Evolutionary conservation across 2,113 vertebrate species (phyloP).

Genomic region (Sphyrna mokarran): DNA sequence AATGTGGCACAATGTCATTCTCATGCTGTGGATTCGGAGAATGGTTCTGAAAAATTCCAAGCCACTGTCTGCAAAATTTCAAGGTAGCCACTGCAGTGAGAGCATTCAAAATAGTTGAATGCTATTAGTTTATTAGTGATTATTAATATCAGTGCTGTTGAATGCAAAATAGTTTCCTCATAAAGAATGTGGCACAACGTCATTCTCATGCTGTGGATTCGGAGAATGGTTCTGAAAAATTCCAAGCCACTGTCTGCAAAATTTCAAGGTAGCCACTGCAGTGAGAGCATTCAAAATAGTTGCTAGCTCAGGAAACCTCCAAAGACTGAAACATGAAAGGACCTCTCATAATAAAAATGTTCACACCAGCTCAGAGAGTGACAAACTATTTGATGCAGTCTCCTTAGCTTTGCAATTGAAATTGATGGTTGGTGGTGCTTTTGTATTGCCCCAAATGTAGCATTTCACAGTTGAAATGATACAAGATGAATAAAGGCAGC

Average conservation of each 20-base stretch:
- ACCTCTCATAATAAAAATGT: neutral
- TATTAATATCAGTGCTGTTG: too few species aligned
- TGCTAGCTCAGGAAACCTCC: neutral
- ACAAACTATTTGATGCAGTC: neutral
- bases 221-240: neutral
- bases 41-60: neutral
- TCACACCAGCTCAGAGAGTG: neutral
- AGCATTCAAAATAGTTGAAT: too few species aligned
- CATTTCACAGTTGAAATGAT: neutral
- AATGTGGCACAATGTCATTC: neutral
- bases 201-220: neutral
- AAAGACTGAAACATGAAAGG: neutral
- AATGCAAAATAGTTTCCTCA: too few species aligned
- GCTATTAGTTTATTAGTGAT: too few species aligned
- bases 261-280: neutral
- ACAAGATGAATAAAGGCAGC: neutral
- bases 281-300: neutral
- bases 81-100: neutral
- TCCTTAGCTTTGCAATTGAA: neutral
- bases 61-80: neutral
- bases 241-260: neutral
- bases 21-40: neutral
- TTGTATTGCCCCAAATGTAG: neutral
- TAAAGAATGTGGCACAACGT: neutral
- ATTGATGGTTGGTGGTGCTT: neutral